A percentile compares a stretch with the other conserved stretches of the same genome.
These are phyloP conservation scores for Chionomys nivalis DNA, from an alignment of 2,113 vertebrate genomes.

Conservation along the genomic window DNA sequence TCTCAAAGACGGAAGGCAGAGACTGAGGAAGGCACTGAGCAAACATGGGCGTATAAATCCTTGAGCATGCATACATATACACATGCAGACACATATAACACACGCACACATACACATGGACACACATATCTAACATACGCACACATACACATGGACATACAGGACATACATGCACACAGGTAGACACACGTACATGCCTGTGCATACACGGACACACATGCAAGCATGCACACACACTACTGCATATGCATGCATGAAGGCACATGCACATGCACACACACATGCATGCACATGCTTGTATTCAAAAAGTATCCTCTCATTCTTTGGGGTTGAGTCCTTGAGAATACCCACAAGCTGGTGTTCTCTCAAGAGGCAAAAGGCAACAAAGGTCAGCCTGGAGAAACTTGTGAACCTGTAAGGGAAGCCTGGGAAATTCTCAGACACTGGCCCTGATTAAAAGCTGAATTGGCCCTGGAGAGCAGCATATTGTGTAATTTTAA, in stretches of 20 bases:
- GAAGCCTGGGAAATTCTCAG: background rate
- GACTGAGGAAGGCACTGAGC: background rate
- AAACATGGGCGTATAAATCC: background rate
- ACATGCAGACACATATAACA: background rate
- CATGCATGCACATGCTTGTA: background rate
- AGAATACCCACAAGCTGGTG: background rate
- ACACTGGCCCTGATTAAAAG: background rate
- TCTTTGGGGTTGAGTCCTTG: background rate
- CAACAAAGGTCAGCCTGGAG: background rate
- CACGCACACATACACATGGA: background rate
- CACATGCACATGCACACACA: background rate
- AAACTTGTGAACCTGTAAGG: background rate
- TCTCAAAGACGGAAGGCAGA: background rate
- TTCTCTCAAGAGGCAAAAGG: constrained; percentile 5
- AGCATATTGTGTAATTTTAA: constrained; percentile 36
- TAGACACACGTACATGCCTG: background rate
- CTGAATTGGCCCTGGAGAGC: background rate
- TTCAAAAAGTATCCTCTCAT: background rate
- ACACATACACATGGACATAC: too few relatives aligned
- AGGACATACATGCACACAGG: background rate
- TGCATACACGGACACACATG: too few relatives aligned
- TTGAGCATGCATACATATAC: background rate
- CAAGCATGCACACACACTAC: background rate
- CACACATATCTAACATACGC: background rate
- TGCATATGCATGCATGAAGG: background rate